Base-by-base conservation (phyloP, 2,888 invertebrate genomes). In the Macrophya alboannulata region DNA sequence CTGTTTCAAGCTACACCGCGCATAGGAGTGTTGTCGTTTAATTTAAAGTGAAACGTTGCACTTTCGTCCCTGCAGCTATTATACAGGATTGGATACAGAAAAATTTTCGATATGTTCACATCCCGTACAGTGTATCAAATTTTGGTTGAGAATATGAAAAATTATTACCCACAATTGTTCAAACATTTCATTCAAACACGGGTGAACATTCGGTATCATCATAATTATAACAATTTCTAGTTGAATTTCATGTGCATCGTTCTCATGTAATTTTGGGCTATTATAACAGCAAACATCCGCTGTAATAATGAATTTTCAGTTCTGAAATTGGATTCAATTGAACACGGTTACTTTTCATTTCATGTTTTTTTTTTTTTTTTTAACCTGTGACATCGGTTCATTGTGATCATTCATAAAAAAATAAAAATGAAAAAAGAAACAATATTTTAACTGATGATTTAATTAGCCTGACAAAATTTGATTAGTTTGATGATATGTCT, bases 11-110 rank as follows among this genome's bases (percentile, higher is more conserved):
- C 62, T 51, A 8, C 74, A n/a, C n/a, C n/a, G n/a, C 15, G 77
- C 51, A 74, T 12, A 31, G 51, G 17, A 77, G n/a, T 77, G 17
- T 31, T 9, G 76, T 37, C 25, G 77, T 37, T 62, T n/a, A 81
- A 62, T 81, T 81, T 21, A 43, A 81, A 81, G 25, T 12, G 25
- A 59, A 81, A 81, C 37, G n/a, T 55, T 55, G 77, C 51, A 77
- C 55, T 37, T 51, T 31, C 1, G n/a, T n/a, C n/a, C 15, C 5
- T 17, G 37, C 10, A 4, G 0, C 68, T 45, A 21, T 43, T 74
- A 10, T 21, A 12, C 15, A 48, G 76, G 0, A 76, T 76, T 15
- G 31, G 9, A 76, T 74, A n/a, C n/a, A 12, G 4, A 9, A 25
- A 31, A 48, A 76, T n/a, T 45, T 45, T 71, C 12, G 0, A 5